These are phyloP conservation scores for Hirtodrosophila duncani DNA, from an alignment of 2,888 invertebrate genomes.

Conservation along the genomic window DNA sequence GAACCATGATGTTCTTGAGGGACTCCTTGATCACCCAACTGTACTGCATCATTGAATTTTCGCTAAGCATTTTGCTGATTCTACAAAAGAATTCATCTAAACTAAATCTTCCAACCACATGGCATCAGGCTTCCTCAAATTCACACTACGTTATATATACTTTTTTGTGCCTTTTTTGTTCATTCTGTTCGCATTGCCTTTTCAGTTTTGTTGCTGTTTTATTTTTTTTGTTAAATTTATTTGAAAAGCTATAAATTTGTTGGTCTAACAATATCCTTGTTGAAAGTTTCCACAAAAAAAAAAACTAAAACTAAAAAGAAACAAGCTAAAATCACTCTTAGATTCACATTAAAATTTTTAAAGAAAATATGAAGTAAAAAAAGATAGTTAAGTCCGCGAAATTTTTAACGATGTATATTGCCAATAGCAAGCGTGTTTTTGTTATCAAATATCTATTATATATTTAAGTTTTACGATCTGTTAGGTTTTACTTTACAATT, in stretches of 20 bases:
- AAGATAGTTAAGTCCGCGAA: slow-evolving; percentile 34
- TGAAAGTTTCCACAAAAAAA: slow-evolving; percentile 44
- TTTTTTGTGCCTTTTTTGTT: slow-evolving; percentile 52
- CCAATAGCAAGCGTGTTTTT: slow-evolving; percentile 67
- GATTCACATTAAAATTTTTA: slow-evolving; percentile 2
- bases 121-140: background rate
- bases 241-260: slow-evolving; percentile 67
- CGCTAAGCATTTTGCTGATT: too few relatives aligned
- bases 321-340: background rate
- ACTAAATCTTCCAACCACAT: slow-evolving; percentile 9
- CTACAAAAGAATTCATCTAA: too few relatives aligned
- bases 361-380: slow-evolving; percentile 6
- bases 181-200: slow-evolving; percentile 25
- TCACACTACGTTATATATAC: slow-evolving; percentile 8
- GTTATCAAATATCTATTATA: slow-evolving; percentile 23
- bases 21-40: too few relatives aligned
- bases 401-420: slow-evolving; percentile 64
- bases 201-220: slow-evolving; percentile 51
- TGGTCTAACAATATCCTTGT: slow-evolving; percentile 72
- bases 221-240: slow-evolving; percentile 45
- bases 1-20: too few relatives aligned
- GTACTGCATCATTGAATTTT: too few relatives aligned
- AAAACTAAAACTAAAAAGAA: slow-evolving; percentile 14
- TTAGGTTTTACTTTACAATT: background rate
- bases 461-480: slow-evolving; percentile 25